Evolutionary conservation across 2,113 vertebrate species (phyloP), one percentile per base, ranked within the genome.

Genomic region (Xiphophorus hellerii): DNA sequence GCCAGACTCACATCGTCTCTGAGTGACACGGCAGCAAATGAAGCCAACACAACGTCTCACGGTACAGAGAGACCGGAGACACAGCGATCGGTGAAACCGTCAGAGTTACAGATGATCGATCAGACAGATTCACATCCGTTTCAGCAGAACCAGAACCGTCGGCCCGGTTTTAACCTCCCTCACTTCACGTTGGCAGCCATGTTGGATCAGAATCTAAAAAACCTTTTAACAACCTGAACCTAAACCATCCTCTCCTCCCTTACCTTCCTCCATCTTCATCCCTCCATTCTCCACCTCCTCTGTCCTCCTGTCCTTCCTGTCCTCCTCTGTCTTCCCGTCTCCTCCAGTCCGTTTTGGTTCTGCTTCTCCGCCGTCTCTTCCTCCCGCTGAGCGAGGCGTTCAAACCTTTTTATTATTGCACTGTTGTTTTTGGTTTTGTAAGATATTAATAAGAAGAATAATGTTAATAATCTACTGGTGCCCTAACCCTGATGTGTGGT

Each of bases 341-440:
- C 75, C 1, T 69, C 44, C 13, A 76, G 71, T 68, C 9, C 79
- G 39, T 66, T 30, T 71, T 79, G 61, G 62, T 82, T 77, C 35
- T 48, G 73, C 81, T 78, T 81, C 42, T 73, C 13, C 42, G 17
- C 66, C 64, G 11, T 37, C 68, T 61, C 62, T 27, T 54, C 64
- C 69, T 87, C 71, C 66, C 31, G 75, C 81, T 2, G 44, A 84
- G 86, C 27, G 85, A 88, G 88, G 76, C 73, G 76, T 87, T 42
- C 65, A 69, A 74, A 88, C 63, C 84, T 87, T 91, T 92, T 92
- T 92, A 92, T 92, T 92, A 92, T 94, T 94, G 93, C 93, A 94
- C 92, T 93, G 89, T 94, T 93, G 66, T 88, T 90, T 91, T 92
- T 89, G 81, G 67, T 92, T 92, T 93, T 93, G 90, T 92, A 93